Conservation (phyloP, 1,140 invertebrate genomes). For the Orchesella cincta region DNA sequence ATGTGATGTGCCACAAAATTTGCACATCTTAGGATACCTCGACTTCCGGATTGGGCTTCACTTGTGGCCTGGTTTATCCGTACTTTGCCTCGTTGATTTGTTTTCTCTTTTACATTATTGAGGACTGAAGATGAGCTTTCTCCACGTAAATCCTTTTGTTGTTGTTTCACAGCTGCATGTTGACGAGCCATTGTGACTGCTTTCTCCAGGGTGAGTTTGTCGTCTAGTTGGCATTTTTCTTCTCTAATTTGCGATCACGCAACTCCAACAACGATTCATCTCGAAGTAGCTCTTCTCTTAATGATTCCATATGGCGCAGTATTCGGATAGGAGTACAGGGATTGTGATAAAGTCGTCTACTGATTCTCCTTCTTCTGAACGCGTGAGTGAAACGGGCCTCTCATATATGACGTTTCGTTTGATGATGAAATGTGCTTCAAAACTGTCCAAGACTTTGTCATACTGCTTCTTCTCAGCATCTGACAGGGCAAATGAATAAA, state of each 20-base stretch:
- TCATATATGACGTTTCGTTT: conserved; percentile 46
- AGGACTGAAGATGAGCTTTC: not conserved
- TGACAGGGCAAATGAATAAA: conserved; percentile 14
- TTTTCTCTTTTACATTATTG: not conserved
- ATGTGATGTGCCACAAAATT: not conserved
- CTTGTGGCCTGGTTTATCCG: not conserved
- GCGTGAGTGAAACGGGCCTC: conserved; percentile 45
- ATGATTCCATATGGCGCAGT: conserved; percentile 9
- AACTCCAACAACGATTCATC: conserved; percentile 53
- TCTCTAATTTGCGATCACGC: conserved; percentile 49
- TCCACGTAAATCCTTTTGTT: conserved; percentile 3
- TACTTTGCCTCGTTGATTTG: not conserved
- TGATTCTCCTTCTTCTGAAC: conserved; percentile 45
- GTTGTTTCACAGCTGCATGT: conserved; percentile 48
- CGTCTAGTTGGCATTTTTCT: conserved; percentile 52
- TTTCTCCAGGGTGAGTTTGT: conserved; percentile 51
- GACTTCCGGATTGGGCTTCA: not conserved
- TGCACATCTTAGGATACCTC: not conserved
- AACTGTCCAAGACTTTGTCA: conserved; percentile 39
- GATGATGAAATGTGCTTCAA: conserved; percentile 44
- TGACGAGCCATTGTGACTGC: conserved; percentile 50
- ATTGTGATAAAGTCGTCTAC: conserved; percentile 48
- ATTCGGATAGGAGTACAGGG: conserved; percentile 29
- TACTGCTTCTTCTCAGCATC: conserved; percentile 42
- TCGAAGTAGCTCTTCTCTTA: conserved; percentile 35